phyloP scores from a whole-genome alignment of 2,113 vertebrate species.

The Bungarus multicinctus region DNA sequence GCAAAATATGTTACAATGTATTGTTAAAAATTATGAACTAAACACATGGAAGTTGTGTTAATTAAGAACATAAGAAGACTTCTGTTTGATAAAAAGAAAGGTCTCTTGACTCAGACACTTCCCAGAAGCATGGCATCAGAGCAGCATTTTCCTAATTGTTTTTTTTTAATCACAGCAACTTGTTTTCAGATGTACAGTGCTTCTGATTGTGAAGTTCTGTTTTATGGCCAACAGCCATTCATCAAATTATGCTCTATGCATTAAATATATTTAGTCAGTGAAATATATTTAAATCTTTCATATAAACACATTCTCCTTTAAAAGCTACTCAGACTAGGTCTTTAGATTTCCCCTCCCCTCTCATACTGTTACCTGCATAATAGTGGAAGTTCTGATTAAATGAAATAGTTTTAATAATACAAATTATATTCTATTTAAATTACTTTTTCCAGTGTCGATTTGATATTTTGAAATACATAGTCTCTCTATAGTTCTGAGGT shows the following conservation, averaged over 20 bases:
- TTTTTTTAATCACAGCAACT: background rate
- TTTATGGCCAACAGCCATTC: background rate
- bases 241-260: background rate
- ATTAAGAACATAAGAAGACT: conserved; percentile 48
- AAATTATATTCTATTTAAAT: background rate
- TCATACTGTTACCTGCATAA: background rate
- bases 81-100: background rate
- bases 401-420: background rate
- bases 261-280: background rate
- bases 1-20: conserved; percentile 8
- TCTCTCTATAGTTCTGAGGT: background rate
- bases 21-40: conserved; percentile 41
- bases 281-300: conserved; percentile 27
- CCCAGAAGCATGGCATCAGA: background rate
- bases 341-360: background rate
- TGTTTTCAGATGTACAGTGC: background rate
- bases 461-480: background rate
- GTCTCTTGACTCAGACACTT: background rate
- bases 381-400: background rate
- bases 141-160: background rate
- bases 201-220: background rate
- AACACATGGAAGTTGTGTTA: conserved; percentile 45
- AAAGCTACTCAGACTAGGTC: background rate
- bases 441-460: background rate
- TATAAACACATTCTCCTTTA: background rate